These are phyloP conservation scores for Calephelis perditalis DNA, from an alignment of 2,888 invertebrate genomes.

Conservation along the genomic window DNA sequence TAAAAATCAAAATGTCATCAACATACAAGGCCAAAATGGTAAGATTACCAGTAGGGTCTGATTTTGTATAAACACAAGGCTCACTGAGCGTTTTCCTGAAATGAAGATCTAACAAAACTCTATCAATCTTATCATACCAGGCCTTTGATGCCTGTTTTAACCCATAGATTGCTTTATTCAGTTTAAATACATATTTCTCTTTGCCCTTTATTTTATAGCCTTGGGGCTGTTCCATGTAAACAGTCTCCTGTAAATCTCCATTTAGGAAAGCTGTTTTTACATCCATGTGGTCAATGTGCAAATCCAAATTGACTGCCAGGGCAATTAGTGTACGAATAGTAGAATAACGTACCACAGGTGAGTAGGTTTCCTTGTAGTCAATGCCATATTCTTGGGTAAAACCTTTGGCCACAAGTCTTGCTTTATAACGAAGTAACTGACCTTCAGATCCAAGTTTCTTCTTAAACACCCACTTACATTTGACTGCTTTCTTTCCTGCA, in stretches of 20 bases:
- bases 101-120: background rate
- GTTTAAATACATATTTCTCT: background rate
- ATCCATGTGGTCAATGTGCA: too few relatives aligned
- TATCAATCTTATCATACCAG: constrained; percentile 5
- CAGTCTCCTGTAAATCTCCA: constrained; percentile 21
- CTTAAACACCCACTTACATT: constrained; percentile 14
- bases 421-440: constrained; percentile 5
- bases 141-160: constrained; percentile 1
- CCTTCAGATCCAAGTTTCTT: constrained; percentile 4
- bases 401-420: constrained; percentile 30
- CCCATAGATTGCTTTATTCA: constrained; percentile 9
- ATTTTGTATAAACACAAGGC: constrained; percentile 13
- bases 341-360: constrained; percentile 25
- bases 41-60: constrained; percentile 1
- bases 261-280: too few relatives aligned
- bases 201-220: background rate
- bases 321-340: too few relatives aligned
- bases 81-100: constrained; percentile 1
- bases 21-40: constrained; percentile 24
- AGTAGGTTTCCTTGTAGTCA: constrained; percentile 21
- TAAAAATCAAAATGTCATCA: constrained; percentile 10
- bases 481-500: too few relatives aligned
- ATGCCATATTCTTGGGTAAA: constrained; percentile 14
- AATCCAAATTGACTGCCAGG: too few relatives aligned
- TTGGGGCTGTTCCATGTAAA: background rate